These are phyloP conservation scores for Bellardia pandia DNA, from an alignment of 2,888 invertebrate genomes.

Conservation along the genomic window DNA sequence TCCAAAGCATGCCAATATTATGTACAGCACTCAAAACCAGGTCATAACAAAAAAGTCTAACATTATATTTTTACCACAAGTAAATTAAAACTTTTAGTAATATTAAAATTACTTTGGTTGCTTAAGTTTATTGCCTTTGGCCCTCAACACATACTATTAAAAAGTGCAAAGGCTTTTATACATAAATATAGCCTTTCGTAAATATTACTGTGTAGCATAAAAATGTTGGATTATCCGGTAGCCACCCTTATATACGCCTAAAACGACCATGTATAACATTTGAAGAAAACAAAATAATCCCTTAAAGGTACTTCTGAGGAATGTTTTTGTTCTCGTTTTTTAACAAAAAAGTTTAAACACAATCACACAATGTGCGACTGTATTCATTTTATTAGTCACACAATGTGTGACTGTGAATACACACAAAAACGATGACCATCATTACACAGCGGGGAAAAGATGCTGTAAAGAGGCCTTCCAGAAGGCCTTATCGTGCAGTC, in stretches of 20 bases:
- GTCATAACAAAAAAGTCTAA: background rate
- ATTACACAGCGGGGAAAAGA: conserved; percentile 6
- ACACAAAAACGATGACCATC: conserved; percentile 45
- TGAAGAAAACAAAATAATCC: conserved; percentile 55
- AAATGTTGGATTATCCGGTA: conserved; percentile 6
- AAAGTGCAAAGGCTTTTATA: conserved; percentile 32
- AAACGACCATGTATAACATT: conserved; percentile 18
- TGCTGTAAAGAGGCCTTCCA: too few species aligned
- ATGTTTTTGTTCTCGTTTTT: conserved; percentile 12
- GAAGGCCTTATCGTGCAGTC: too few species aligned
- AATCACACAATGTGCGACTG: background rate
- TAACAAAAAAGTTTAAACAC: conserved; percentile 1
- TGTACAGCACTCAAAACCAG: too few species aligned
- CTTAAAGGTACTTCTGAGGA: conserved; percentile 59
- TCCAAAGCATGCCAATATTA: too few species aligned
- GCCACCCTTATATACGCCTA: conserved; percentile 32
- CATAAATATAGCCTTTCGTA: conserved; percentile 9
- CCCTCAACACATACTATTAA: background rate
- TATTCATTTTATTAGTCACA: background rate
- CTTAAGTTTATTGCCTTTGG: conserved; percentile 3
- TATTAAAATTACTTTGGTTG: conserved; percentile 40
- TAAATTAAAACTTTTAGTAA: conserved; percentile 25
- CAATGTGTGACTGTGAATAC: background rate
- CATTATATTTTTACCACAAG: background rate
- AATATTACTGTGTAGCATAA: background rate